phyloP scores from a whole-genome alignment of 92 coral and sea anemone genomes.

The Porites lobata region DNA sequence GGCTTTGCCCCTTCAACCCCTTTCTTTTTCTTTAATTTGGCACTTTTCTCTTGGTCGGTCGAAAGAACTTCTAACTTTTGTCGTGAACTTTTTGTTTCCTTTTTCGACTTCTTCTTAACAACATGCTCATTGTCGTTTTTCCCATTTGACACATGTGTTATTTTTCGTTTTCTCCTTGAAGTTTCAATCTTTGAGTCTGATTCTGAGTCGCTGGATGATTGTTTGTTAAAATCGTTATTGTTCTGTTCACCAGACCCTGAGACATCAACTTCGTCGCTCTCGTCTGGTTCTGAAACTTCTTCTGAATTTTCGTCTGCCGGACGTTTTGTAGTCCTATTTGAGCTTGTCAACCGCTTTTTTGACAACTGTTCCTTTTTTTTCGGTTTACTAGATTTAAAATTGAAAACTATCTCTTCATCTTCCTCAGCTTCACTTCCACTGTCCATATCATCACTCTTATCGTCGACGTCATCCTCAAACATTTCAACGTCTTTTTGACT shows the following conservation, averaged over 20 bases:
- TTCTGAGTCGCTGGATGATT: constrained; percentile 9
- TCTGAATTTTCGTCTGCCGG: neutral
- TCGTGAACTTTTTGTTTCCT: neutral
- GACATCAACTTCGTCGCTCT: constrained; percentile 36
- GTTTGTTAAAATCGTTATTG: neutral
- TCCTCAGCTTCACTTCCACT: constrained; percentile 25
- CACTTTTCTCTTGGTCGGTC: neutral
- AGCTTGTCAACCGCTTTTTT: neutral
- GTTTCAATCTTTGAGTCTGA: constrained; percentile 28
- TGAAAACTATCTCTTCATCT: constrained; percentile 35
- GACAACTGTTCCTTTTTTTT: neutral
- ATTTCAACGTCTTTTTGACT: constrained; percentile 13
- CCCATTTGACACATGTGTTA: neutral
- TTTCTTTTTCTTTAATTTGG: neutral
- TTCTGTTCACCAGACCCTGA: constrained; percentile 52
- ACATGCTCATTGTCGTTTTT: neutral
- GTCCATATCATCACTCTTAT: neutral
- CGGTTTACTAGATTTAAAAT: neutral
- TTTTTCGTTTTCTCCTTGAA: neutral
- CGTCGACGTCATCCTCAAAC: constrained; percentile 20
- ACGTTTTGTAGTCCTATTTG: neutral
- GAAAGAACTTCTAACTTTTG: neutral
- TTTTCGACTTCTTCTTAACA: constrained; percentile 20
- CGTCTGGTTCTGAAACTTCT: constrained; percentile 6
- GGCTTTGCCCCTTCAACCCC: neutral